phyloP scores from a whole-genome alignment of 2,797 vertebrate species.

The Lemur catta region DNA sequence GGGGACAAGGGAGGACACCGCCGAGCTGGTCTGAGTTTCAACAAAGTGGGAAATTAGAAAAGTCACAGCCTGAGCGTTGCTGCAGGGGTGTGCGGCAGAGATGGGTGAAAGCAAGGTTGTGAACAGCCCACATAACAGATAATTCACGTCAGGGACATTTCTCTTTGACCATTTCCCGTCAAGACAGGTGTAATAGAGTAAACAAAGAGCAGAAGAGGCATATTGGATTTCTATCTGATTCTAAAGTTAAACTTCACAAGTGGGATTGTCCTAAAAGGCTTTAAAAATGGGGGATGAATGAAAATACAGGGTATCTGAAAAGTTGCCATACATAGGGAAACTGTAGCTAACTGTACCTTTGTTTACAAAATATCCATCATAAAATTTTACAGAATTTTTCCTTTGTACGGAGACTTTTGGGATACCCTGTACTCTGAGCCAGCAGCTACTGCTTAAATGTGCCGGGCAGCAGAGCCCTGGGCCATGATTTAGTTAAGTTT shows the following conservation, averaged over 20 bases:
- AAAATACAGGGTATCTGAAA: not conserved
- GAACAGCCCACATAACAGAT: constrained; percentile 70
- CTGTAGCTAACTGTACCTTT: too few relatives aligned
- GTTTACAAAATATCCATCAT: too few relatives aligned
- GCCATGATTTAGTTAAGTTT: not conserved
- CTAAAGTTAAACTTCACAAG: constrained; percentile 53
- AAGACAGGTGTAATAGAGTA: constrained; percentile 45
- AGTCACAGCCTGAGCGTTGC: constrained; percentile 75
- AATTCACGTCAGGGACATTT: constrained; percentile 56
- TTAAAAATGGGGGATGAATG: constrained; percentile 47
- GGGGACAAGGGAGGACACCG: constrained; percentile 62
- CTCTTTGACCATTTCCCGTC: constrained; percentile 32
- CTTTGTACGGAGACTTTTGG: too few relatives aligned
- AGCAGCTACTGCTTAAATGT: not conserved
- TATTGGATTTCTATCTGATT: constrained; percentile 44
- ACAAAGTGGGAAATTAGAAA: constrained; percentile 40
- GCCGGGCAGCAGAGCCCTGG: not conserved
- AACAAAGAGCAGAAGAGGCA: constrained; percentile 36
- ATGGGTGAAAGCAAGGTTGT: constrained; percentile 77
- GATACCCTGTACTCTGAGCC: not conserved
- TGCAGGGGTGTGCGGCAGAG: constrained; percentile 73
- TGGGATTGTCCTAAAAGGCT: constrained; percentile 27
- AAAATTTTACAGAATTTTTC: too few relatives aligned
- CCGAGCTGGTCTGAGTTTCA: constrained; percentile 60
- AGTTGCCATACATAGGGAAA: too few relatives aligned